Percentiles rank a stretch among this genome's conserved stretches.
phyloP scores from a whole-genome alignment of 2,888 invertebrate species.

The Rotaria socialis region DNA sequence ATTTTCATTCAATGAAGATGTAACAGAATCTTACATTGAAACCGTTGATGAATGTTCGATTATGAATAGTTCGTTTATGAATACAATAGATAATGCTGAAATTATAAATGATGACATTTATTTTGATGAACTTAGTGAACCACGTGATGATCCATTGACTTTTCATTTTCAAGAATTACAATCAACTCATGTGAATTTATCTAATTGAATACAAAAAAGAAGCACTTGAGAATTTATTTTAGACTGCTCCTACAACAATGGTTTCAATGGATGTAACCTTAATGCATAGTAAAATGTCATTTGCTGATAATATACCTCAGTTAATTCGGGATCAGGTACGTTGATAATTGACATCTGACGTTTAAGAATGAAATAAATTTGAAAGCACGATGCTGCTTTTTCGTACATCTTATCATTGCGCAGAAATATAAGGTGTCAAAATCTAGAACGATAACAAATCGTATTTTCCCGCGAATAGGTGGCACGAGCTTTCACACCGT shows the following conservation, averaged over 20 bases:
- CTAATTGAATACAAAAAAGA: not conserved
- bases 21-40: not conserved
- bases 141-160: not conserved
- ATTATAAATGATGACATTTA: not conserved
- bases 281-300: not conserved
- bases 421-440: too few species aligned
- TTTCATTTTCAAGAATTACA: not conserved
- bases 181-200: not conserved
- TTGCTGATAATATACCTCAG: not conserved
- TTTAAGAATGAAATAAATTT: too few species aligned
- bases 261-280: not conserved
- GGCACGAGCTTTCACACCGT: too few species aligned
- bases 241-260: not conserved
- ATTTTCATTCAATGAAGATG: slow-evolving; percentile 27
- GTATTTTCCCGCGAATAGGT: too few species aligned
- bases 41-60: slow-evolving; percentile 25
- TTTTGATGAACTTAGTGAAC: not conserved
- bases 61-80: not conserved
- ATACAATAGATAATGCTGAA: not conserved
- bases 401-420: too few species aligned
- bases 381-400: too few species aligned
- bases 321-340: not conserved
- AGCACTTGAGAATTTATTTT: not conserved
- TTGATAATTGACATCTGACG: too few species aligned
- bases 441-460: too few species aligned